Base-by-base conservation (phyloP, 1,140 invertebrate species). In the Tribolium castaneum region DNA sequence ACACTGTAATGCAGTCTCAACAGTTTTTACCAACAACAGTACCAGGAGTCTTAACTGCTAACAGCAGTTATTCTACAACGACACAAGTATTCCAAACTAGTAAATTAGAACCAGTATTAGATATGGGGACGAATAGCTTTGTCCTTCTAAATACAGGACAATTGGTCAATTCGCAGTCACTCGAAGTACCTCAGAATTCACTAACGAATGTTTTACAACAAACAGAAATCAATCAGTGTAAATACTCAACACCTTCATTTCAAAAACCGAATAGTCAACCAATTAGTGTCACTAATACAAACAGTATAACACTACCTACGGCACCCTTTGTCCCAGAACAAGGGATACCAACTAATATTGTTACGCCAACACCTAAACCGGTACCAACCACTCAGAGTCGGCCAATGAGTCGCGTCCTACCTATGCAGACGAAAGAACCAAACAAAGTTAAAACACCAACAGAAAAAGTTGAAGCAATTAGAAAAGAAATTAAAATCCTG, bases 1-100 rank as follows among this genome's bases (percentile, higher is more conserved):
- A 95, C 82, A 95, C 94, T 9, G 93, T 95, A 0, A 95, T 95
- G 93, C 94, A 93, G 14, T 94, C 93, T 19, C 94, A 94, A 84
- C 94, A 95, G 81, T 94, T 94, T 84, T 90, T 95, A 22, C 91
- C 93, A 6, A 93, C 92, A 2, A 90, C 92, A 3, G 91, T 94
- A 86, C 93, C 93, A 62, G 93, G 94, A 52, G 92, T 94, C 7
- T 86, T 94, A 6, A 92, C 93, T 25, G 91, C 92, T 80, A 92
- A 92, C 82, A 94, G 93, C 81, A 94, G 93, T 85, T 94, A 94
- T 85, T 93, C 91, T 25, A 93, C 94, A 50, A 94, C 94, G 3
- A 95, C 94, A 0, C 94, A 95, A 87, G 92, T 94, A 35, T 93
- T 93, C 84, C 93, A 95, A 88, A 93, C 94, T 0, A 94, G 93